Percentiles rank a stretch among this genome's conserved stretches.
Evolutionary conservation across 2,888 invertebrate species (phyloP).

Genomic region (Parnassius mnemosyne): DNA sequence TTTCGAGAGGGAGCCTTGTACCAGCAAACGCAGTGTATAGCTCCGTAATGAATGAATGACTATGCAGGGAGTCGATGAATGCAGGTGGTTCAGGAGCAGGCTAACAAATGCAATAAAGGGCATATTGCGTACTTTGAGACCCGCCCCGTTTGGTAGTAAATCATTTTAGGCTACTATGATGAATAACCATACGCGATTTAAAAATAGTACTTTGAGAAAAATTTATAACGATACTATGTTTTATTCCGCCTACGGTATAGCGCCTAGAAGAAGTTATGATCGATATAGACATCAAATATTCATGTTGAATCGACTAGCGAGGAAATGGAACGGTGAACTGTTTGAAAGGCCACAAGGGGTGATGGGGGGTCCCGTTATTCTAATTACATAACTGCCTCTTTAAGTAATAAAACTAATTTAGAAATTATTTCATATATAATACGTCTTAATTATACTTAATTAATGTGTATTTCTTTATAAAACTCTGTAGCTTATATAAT

Average conservation of each 20-base stretch:
- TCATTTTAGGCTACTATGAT: too few relatives aligned
- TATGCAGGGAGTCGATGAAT: too few relatives aligned
- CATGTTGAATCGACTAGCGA: conserved; percentile 59
- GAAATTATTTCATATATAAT: conserved; percentile 8
- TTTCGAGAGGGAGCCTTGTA: too few relatives aligned
- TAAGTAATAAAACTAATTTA: conserved; percentile 34
- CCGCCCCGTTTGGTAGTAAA: too few relatives aligned
- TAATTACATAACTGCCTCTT: conserved; percentile 54
- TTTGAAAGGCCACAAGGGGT: conserved; percentile 69
- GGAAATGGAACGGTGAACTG: conserved; percentile 69
- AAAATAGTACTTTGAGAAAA: too few relatives aligned
- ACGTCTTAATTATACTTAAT: neutral
- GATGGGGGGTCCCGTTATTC: conserved; percentile 49
- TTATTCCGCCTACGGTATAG: conserved; percentile 33
- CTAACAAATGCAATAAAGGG: too few relatives aligned
- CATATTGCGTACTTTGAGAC: too few relatives aligned
- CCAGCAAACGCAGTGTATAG: too few relatives aligned
- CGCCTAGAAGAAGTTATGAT: conserved; percentile 73
- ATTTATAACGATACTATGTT: neutral
- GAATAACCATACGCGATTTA: too few relatives aligned
- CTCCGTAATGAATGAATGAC: too few relatives aligned
- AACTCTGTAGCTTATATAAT: too few relatives aligned
- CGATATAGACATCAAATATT: conserved; percentile 78
- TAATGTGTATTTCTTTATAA: neutral
- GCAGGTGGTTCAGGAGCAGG: too few relatives aligned